Conservation (phyloP, 2,113 vertebrate genomes). For the Colinus virginianus region DNA sequence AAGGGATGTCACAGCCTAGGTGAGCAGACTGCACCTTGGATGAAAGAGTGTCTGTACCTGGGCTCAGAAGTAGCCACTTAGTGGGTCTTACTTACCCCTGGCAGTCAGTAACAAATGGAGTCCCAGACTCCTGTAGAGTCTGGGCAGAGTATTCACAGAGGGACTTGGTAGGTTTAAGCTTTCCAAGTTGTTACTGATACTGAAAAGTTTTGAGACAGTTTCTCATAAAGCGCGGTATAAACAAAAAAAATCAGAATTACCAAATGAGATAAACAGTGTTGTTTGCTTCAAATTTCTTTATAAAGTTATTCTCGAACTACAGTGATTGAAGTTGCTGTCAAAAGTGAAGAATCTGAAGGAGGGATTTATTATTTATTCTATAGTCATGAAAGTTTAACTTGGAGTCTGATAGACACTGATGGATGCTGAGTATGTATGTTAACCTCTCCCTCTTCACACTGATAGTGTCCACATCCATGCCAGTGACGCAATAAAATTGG, state of each 20-base stretch:
- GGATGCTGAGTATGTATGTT: not conserved
- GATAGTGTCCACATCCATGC: not conserved
- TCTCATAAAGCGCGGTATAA: not conserved
- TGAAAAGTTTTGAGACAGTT: not conserved
- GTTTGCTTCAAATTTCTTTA: conserved; percentile 5
- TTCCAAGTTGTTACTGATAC: not conserved
- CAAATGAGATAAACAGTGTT: not conserved
- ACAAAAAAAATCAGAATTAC: not conserved
- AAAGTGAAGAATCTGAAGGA: not conserved
- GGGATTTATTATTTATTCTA: not conserved
- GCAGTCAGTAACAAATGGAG: not conserved
- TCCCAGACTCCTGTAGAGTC: not conserved
- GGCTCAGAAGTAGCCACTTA: not conserved
- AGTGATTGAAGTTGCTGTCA: not conserved
- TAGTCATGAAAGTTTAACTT: not conserved
- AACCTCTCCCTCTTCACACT: not conserved
- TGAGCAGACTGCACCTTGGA: accelerated
- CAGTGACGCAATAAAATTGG: not conserved
- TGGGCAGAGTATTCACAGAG: not conserved
- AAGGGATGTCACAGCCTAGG: not conserved
- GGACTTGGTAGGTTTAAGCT: not conserved
- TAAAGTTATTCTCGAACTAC: not conserved
- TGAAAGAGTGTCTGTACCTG: not conserved
- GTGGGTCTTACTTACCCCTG: too few species aligned
- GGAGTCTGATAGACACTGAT: not conserved